A percentile compares a stretch with the other conserved stretches of the same genome.
phyloP scores from a whole-genome alignment of 2,797 vertebrate species.

The Kryptopterus vitreolus region DNA sequence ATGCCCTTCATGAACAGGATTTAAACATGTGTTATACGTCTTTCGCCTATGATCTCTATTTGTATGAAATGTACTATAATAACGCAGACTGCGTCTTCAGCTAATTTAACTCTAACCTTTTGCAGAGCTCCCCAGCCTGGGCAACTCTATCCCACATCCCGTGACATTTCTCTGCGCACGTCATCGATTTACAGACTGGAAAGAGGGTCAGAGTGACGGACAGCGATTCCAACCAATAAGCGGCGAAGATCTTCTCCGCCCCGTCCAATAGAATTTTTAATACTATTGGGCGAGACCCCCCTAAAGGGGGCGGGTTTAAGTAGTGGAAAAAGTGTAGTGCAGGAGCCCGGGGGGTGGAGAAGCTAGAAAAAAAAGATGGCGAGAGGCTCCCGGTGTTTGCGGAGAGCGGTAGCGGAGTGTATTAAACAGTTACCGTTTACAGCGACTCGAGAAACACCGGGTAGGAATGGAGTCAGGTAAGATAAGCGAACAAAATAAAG shows the following conservation, averaged over 20 bases:
- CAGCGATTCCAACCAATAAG: slow-evolving; percentile 56
- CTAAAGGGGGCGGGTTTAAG: slow-evolving; percentile 50
- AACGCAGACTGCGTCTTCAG: slow-evolving; percentile 35
- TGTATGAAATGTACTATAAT: background rate
- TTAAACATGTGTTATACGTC: too few species aligned
- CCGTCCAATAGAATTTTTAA: slow-evolving; percentile 55
- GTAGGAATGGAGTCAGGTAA: slow-evolving; percentile 70
- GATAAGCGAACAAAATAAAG: background rate
- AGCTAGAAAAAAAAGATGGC: slow-evolving; percentile 69
- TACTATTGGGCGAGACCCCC: background rate
- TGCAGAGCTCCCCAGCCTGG: slow-evolving; percentile 38
- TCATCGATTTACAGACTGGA: slow-evolving; percentile 48
- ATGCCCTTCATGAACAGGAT: too few species aligned
- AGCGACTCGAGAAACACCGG: slow-evolving; percentile 62
- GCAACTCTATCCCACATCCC: slow-evolving; percentile 67
- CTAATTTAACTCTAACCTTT: slow-evolving; percentile 63
- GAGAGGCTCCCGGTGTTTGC: slow-evolving; percentile 69
- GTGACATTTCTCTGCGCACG: slow-evolving; percentile 66
- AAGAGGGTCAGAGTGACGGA: slow-evolving; percentile 1
- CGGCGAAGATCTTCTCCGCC: accelerated
- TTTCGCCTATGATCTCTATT: background rate
- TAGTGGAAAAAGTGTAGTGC: slow-evolving; percentile 16
- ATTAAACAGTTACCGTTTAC: slow-evolving; percentile 65
- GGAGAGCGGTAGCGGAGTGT: slow-evolving; percentile 67
- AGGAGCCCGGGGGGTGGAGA: slow-evolving; percentile 2